Base-by-base conservation (phyloP, 2,888 invertebrate species). In the Polydrusus cervinus region DNA sequence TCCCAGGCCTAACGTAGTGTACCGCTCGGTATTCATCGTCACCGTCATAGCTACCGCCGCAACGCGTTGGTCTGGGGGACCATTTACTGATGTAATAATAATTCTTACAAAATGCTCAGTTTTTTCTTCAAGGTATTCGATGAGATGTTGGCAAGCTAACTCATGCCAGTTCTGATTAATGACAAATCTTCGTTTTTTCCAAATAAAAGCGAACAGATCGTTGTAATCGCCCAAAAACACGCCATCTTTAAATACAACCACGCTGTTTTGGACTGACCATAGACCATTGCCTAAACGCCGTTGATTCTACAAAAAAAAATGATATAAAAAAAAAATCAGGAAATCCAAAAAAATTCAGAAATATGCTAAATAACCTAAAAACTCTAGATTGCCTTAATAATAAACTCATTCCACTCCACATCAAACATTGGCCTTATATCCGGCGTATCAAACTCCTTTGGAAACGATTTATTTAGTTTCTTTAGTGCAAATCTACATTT, bases 171-270 rank as follows among this genome's bases (percentile, higher is more conserved):
- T 86, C 70, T 87, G 79, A 25, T 81, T 83, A 45, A 90, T 75
- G 73, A 87, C 81, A 74, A 90, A 88, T 57, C 83, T 82, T 78
- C 89, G 91, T 82, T 86, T 88, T 9, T 87, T 80, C 71, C 88
- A 84, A 11, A 91, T 82, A 45, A 88, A 84, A 14, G 86, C 82
- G 53, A 87, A 84, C 20, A 92, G 83, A 70, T 89, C 90, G 0
- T 85, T 82, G 64, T 89, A 89, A 53, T 89, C 90, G 0, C 91
- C 92, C 38, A 92, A 82, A 76, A 89, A 88, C 68, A 87, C 83
- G 9, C 87, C 88, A 77, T 91, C 87, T 1, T 87, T 78, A 76
- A 90, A 87, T 0, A 92, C 87, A 6, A 88, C 89, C 0, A 90
- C 90, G 60, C 87, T 85, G 47, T 86, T 87, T 40, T 83, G 79